Evolutionary conservation across 2,113 vertebrate species (phyloP).

Genomic region (Struthio camelus): DNA sequence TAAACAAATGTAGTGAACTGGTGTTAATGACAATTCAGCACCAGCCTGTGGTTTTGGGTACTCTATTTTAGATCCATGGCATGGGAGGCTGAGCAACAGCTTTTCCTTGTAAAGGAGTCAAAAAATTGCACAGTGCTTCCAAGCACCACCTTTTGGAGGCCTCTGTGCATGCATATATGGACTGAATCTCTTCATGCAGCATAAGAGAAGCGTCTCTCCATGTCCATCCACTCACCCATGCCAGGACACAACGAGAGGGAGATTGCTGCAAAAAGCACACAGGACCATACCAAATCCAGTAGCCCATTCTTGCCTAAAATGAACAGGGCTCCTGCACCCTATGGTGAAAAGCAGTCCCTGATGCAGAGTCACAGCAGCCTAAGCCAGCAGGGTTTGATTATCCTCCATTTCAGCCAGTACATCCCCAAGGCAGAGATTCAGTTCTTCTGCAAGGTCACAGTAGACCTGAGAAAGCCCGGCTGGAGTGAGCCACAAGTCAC

Average conservation of each 20-base stretch:
- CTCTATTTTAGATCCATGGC: neutral
- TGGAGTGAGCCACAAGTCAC: fast-evolving
- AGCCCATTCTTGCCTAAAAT: neutral
- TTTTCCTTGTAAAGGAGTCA: neutral
- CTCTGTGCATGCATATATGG: neutral
- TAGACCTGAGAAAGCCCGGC: neutral
- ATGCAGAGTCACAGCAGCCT: neutral
- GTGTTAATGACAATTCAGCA: neutral
- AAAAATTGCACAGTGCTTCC: fast-evolving
- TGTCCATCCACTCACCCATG: neutral
- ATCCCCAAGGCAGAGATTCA: neutral
- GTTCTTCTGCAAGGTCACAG: neutral
- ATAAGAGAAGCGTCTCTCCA: neutral
- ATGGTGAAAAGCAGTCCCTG: neutral
- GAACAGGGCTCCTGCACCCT: fast-evolving
- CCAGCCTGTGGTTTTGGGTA: neutral
- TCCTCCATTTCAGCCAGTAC: neutral
- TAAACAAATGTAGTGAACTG: neutral
- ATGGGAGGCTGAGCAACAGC: neutral
- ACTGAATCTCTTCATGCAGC: neutral
- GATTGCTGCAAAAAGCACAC: fast-evolving
- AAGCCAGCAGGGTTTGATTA: neutral
- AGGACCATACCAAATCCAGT: neutral
- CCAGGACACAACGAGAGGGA: neutral
- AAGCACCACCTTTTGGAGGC: neutral